These are phyloP conservation scores for Syngnathoides biaculeatus DNA, from an alignment of 2,113 vertebrate genomes.

Conservation along the genomic window DNA sequence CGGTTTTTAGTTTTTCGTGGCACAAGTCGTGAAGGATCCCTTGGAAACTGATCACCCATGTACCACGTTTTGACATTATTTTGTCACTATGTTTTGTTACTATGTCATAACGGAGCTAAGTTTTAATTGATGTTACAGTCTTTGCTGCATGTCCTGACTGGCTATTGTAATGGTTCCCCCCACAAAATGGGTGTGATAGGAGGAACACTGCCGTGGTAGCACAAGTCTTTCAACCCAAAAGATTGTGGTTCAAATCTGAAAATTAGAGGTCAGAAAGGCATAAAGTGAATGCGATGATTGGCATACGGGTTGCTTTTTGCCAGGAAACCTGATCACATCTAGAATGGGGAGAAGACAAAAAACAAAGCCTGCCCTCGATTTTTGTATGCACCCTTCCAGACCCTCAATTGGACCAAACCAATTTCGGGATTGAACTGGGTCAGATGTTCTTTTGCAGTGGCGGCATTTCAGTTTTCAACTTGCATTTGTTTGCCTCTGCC, in stretches of 20 bases:
- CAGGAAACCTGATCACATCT: too few relatives aligned
- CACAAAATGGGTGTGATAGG: too few relatives aligned
- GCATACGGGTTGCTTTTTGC: neutral
- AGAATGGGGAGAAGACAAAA: neutral
- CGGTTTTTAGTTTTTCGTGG: neutral
- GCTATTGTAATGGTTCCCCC: too few relatives aligned
- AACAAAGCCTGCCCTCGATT: neutral
- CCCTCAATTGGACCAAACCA: neutral
- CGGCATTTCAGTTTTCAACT: slow-evolving; percentile 27
- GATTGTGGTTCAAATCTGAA: neutral
- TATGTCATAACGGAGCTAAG: too few relatives aligned
- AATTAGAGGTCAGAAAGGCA: neutral
- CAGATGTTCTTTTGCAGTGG: neutral
- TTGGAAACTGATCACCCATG: too few relatives aligned
- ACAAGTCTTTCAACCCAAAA: neutral
- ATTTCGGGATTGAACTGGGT: neutral
- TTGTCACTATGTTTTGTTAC: too few relatives aligned
- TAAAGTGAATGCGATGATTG: neutral
- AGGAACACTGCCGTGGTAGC: too few relatives aligned
- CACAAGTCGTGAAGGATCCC: too few relatives aligned
- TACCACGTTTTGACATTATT: too few relatives aligned
- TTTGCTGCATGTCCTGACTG: too few relatives aligned
- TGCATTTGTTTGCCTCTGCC: slow-evolving; percentile 30
- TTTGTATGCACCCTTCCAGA: neutral
- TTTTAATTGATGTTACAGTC: too few relatives aligned